phyloP scores from a whole-genome alignment of 2,113 vertebrate genomes.

The Leucopsar rothschildi region DNA sequence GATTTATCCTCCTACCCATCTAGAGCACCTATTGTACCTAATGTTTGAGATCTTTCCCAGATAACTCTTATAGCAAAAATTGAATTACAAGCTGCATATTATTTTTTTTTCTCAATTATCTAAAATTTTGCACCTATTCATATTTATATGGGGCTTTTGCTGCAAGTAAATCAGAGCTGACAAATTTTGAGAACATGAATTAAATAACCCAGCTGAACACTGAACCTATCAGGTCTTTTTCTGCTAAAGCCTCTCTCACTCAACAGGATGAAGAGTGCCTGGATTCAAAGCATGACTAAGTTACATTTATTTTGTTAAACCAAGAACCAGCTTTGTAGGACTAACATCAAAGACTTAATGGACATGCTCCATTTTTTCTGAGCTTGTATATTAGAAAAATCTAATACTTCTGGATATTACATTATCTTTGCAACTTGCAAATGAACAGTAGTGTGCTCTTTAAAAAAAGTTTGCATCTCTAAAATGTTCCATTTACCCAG shows the following conservation, averaged over 20 bases:
- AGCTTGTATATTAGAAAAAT: background rate
- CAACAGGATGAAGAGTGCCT: background rate
- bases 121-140: background rate
- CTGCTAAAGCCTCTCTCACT: background rate
- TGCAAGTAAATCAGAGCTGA: background rate
- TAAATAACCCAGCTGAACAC: background rate
- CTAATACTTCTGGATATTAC: background rate
- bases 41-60: background rate
- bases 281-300: constrained; percentile 31
- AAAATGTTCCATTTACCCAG: background rate
- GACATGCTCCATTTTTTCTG: background rate
- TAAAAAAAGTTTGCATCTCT: background rate
- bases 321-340: background rate
- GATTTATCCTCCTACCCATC: background rate
- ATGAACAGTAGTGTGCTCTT: background rate
- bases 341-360: constrained; percentile 42
- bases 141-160: background rate
- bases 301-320: constrained; percentile 1
- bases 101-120: background rate
- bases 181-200: background rate
- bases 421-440: constrained; percentile 1
- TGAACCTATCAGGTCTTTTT: background rate
- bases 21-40: background rate
- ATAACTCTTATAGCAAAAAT: background rate
- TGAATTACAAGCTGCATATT: background rate